Evolutionary conservation across 2,797 vertebrate genomes (phyloP), one percentile per base, ranked within the genome.

Genomic region (Mormyrops boulengeri): DNA sequence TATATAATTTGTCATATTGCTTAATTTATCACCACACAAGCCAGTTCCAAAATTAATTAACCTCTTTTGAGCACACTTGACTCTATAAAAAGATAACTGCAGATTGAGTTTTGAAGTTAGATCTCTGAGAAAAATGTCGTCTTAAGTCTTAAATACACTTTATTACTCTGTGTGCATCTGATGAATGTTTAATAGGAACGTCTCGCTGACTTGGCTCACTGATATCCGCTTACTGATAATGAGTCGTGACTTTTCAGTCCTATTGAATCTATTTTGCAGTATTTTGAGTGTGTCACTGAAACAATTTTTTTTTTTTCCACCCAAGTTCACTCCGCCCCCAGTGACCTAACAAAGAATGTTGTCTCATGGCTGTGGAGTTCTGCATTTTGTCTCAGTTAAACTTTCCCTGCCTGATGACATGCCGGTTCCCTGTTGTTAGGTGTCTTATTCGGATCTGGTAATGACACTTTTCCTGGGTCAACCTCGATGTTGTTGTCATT

Each of bases 31-130:
- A 44, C 38, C 17, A 80, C 2, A 80, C 38, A 41, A 80, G 73
- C 73, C 38, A 44, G 19, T 80, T n/a, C 73, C 38, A 47, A 80
- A 80, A 80, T 80, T 80, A 80, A 80, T 80, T 80, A 80, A 80
- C 73, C 38, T 80, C 73, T 80, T 80, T 80, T 80, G 73, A 80
- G 19, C 38, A 80, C 73, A 47, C 41, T 80, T 80, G 73, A 80
- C 38, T 41, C 73, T 80, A 80, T 80, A 80, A 80, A 80, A 47
- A 80, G 38, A 44, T 80, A 41, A n/a, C 73, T 80, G 73, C 38
- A 34, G 73, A 80, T 19, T 80, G 73, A 80, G 38, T 47, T 73
- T 80, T 80, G 38, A 80, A 80, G 38, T 80, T 44, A 80, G 41
- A 80, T 80, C 73, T 80, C 73, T 47, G 34, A 80, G 38, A 41